Base-by-base conservation (phyloP, 2,797 vertebrate genomes). In the Podarcis lilfordi region DNA sequence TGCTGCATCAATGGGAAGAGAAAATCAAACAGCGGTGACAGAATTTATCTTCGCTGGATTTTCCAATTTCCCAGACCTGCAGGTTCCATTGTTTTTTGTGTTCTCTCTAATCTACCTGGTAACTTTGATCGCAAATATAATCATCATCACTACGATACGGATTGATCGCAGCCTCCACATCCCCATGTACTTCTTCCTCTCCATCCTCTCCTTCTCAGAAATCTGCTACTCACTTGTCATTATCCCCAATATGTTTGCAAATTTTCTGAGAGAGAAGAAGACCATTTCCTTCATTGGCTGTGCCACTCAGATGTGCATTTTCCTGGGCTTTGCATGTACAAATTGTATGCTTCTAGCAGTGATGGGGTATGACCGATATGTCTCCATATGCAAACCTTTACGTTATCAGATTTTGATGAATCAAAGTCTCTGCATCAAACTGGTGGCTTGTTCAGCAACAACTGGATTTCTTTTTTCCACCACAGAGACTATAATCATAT, bases 281-380 rank as follows among this genome's bases (percentile, higher is more conserved):
- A 1, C 76, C 1, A 88, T 94, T 45, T 29, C 77, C 43, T 59
- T 89, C 7, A 87, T 82, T 76, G 35, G 32, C 11, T 95, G 92
- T 87, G 93, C 90, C 6, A 74, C 76, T 7, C 92, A 95, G 35
- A 89, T 92, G 80, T 95, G 88, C 78, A 89, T 92, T 80, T 93
- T 87, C 69, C 89, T 95, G 37, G 93, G 69, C 10, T 94, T 95
- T 69, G 91, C 86, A 32, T 92, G 92, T 86, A 92, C 87, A 69
- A 93, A 90, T 55, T 93, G 92, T 45, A 92, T 93, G 32, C 79
- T 93, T 15, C 93, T 94, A 68, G 92, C 75, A 2, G 89, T 79
- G 43, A 96, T 93, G 93, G 95, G 92, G 2, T 96, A 95, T 32
- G 93, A 96, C 75, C 84, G 89, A 43, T 95, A 92, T 21, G 89